A percentile compares a stretch with the other conserved stretches of the same genome.
Conservation (phyloP, 2,113 vertebrate genomes). For the Xiphophorus hellerii region DNA sequence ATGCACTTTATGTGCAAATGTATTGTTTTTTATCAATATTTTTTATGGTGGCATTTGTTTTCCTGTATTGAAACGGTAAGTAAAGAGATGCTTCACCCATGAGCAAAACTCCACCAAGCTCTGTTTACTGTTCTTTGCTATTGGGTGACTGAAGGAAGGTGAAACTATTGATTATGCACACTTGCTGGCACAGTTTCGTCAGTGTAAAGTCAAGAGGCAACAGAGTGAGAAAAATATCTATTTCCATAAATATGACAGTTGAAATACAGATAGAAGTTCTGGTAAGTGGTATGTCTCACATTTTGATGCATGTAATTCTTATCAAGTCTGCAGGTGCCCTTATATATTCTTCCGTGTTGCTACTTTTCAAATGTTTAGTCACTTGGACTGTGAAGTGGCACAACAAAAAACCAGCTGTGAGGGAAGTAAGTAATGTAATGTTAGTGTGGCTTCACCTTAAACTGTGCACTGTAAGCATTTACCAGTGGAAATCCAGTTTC, state of each 20-base stretch:
- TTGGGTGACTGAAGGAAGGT: conserved; percentile 69
- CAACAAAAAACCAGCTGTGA: not conserved
- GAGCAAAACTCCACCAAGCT: conserved; percentile 31
- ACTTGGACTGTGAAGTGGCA: not conserved
- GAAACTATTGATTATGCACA: conserved; percentile 67
- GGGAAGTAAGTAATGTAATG: not conserved
- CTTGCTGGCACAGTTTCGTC: conserved; percentile 49
- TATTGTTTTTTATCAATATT: conserved; percentile 27
- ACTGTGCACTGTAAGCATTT: not conserved
- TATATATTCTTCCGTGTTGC: not conserved
- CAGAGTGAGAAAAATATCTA: conserved; percentile 35
- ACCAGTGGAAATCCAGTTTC: conserved; percentile 1
- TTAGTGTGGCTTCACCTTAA: conserved; percentile 9
- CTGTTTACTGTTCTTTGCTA: conserved; percentile 53
- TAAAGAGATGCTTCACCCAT: conserved; percentile 37
- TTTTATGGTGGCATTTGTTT: conserved; percentile 2
- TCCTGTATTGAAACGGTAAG: conserved; percentile 34
- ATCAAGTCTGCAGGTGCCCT: not conserved
- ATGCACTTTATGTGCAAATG: not conserved
- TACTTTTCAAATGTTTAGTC: too few species aligned
- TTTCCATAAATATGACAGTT: conserved; percentile 37
- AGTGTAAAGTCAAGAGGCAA: conserved; percentile 34
- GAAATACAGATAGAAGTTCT: conserved; percentile 1
- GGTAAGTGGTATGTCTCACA: conserved; percentile 6
- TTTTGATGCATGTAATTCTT: conserved; percentile 3